phyloP scores from a whole-genome alignment of 23 tunicate genomes.

The Pegea sp. region DNA sequence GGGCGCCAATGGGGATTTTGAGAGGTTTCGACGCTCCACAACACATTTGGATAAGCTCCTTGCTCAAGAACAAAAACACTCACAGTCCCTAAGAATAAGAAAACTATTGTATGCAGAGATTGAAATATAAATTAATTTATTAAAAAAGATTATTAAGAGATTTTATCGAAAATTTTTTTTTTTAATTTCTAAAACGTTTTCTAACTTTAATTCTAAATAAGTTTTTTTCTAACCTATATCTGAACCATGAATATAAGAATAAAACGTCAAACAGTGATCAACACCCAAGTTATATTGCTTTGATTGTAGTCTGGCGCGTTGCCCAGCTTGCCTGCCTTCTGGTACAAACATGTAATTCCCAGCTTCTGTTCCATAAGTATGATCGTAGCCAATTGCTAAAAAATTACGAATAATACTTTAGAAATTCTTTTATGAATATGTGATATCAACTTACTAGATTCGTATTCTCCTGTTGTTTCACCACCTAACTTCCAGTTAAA shows the following conservation, averaged over 20 bases:
- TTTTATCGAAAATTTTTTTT: too few species aligned
- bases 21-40: conserved; percentile 26
- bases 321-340: conserved; percentile 14
- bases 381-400: conserved; percentile 48
- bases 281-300: conserved; percentile 37
- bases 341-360: conserved; percentile 90
- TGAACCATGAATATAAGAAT: conserved; percentile 24
- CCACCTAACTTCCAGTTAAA: conserved; percentile 65
- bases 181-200: too few species aligned
- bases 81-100: too few species aligned
- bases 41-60: conserved; percentile 26
- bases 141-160: too few species aligned
- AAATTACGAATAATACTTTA: not conserved
- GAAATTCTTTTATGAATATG: too few species aligned
- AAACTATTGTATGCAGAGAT: not conserved
- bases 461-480: conserved; percentile 22
- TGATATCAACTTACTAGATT: conserved; percentile 10
- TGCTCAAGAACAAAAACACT: conserved; percentile 45
- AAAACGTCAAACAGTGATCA: conserved; percentile 73
- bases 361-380: conserved; percentile 61
- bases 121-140: too few species aligned
- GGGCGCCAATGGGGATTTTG: conserved; percentile 79
- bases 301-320: conserved; percentile 23
- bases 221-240: conserved; percentile 31
- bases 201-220: too few species aligned